Evolutionary conservation across 2,888 invertebrate genomes (phyloP).

Genomic region (Phrixothrix hirtus): DNA sequence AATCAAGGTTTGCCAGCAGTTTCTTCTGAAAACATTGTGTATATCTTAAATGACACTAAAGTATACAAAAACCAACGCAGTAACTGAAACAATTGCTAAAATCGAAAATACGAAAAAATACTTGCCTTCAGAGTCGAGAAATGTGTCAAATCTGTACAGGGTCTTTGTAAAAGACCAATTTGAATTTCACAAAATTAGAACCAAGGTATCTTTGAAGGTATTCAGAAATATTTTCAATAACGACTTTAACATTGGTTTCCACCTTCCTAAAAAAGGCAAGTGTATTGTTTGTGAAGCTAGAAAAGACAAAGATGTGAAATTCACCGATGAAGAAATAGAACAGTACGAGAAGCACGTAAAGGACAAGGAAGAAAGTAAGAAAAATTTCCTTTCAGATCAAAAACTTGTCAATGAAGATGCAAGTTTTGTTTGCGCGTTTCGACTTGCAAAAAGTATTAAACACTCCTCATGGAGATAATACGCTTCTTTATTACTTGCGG

Average conservation of each 20-base stretch:
- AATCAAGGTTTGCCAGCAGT: no score
- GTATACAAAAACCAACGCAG: background rate
- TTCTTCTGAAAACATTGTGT: no score
- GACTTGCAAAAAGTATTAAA: no score
- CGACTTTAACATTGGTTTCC: no score
- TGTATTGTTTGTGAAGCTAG: no score
- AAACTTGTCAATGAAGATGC: conserved; percentile 3
- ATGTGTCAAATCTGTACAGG: conserved; percentile 3
- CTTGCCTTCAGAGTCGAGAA: conserved; percentile 2
- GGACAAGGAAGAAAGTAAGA: no score
- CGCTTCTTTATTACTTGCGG: conserved; percentile 33
- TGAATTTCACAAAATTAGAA: background rate
- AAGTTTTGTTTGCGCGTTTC: conserved; percentile 25
- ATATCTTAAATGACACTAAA: conserved; percentile 3
- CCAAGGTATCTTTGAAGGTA: no score
- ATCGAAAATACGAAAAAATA: background rate
- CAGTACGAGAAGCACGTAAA: background rate
- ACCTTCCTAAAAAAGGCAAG: no score
- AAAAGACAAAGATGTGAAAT: no score
- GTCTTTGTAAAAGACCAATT: conserved; percentile 3
- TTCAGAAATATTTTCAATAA: no score
- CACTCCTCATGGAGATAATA: conserved; percentile 37
- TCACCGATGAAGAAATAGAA: background rate
- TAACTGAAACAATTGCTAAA: no score
- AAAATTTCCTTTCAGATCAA: background rate